Percentiles rank a stretch among this genome's conserved stretches.
phyloP scores from a whole-genome alignment of 2,888 invertebrate genomes.

The Hipparchia semele region DNA sequence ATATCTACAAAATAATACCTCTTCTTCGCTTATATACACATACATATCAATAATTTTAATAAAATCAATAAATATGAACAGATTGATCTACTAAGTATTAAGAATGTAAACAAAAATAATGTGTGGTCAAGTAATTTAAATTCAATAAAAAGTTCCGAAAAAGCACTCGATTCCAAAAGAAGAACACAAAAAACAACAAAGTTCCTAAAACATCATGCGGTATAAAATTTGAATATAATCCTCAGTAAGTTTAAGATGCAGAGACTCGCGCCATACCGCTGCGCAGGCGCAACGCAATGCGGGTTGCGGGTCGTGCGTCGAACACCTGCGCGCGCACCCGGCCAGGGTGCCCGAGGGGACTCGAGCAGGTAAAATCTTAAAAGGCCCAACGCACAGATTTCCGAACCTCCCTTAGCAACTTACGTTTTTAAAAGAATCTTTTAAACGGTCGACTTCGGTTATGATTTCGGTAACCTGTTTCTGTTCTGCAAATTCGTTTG shows the following conservation, averaged over 20 bases:
- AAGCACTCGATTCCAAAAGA: neutral
- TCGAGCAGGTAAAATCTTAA: slow-evolving; percentile 75
- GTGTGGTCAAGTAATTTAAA: neutral
- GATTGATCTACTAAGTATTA: too few species aligned
- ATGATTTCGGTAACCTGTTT: slow-evolving; percentile 30
- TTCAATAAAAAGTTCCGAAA: neutral
- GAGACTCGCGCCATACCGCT: slow-evolving; percentile 36
- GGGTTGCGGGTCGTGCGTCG: slow-evolving; percentile 52
- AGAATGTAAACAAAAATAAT: too few species aligned
- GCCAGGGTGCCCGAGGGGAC: slow-evolving; percentile 68
- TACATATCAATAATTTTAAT: too few species aligned
- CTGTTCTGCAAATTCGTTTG: slow-evolving; percentile 12
- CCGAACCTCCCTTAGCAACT: slow-evolving; percentile 21
- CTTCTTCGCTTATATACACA: too few species aligned
- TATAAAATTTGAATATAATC: slow-evolving; percentile 28
- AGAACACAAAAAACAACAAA: neutral
- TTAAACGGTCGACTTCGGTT: slow-evolving; percentile 33
- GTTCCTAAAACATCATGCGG: neutral
- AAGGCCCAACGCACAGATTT: slow-evolving; percentile 49
- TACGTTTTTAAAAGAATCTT: slow-evolving; percentile 30
- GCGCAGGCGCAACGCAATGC: slow-evolving; percentile 32
- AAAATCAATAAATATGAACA: too few species aligned
- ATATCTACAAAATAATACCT: too few species aligned
- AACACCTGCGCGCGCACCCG: slow-evolving; percentile 78
- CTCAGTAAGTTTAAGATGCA: slow-evolving; percentile 32